Conservation (phyloP, 2,113 vertebrate species). For the Coracopsis vasa region DNA sequence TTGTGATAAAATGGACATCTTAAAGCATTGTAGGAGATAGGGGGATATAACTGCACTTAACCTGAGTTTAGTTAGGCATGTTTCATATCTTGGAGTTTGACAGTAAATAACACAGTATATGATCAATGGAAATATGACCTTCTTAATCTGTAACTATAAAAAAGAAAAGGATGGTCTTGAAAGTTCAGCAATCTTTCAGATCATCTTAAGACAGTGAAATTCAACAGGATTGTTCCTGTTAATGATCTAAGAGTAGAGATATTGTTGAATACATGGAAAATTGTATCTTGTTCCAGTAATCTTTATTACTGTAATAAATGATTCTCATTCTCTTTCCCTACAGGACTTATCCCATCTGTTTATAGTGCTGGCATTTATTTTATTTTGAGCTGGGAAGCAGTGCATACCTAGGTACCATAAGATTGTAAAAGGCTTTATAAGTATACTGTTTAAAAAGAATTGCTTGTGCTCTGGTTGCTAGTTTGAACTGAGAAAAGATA, state of each 20-base stretch:
- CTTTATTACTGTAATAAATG: neutral
- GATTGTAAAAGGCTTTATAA: neutral
- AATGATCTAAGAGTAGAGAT: neutral
- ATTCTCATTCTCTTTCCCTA: neutral
- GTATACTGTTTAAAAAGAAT: neutral
- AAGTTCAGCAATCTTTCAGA: neutral
- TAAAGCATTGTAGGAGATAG: neutral
- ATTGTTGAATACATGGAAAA: neutral
- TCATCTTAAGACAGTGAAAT: neutral
- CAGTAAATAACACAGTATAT: neutral
- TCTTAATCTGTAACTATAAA: neutral
- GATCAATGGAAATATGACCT: neutral
- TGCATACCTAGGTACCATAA: neutral
- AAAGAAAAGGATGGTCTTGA: neutral
- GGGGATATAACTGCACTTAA: neutral
- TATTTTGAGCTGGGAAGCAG: neutral
- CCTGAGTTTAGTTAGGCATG: neutral
- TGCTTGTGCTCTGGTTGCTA: neutral
- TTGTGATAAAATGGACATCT: neutral
- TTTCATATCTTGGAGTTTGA: neutral
- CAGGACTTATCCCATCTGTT: neutral
- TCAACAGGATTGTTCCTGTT: neutral
- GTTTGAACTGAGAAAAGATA: neutral
- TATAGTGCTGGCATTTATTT: neutral
- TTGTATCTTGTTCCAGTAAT: neutral